Evolutionary conservation across 2,797 vertebrate genomes (phyloP), one percentile per base, ranked within the genome.

Genomic region (Lutjanus argentimaculatus): DNA sequence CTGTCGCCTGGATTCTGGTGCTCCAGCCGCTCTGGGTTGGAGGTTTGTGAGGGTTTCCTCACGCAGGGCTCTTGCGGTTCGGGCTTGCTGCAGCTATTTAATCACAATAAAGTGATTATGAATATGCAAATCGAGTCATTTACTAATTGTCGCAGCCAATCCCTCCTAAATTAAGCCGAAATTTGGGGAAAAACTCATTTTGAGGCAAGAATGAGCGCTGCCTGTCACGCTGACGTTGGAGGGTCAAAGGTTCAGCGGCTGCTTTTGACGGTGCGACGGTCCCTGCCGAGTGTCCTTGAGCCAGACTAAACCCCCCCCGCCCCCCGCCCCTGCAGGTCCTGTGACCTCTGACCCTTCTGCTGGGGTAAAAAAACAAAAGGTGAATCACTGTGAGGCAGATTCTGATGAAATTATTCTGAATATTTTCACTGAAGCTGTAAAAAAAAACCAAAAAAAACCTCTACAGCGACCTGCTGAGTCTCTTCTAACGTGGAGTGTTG

Each of bases 111-210:
- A 90, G 72, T 86, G 80, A 86, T 90, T 83, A 80, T 77, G 69
- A 88, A 89, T 83, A 91, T 89, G 88, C 83, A 91, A 85, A 92
- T 90, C 0, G 9, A 85, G 82, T 73, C 82, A 79, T 89, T 89
- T 85, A 67, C 82, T 89, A 87, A 90, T 91, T 86, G 89, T 77
- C 16, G 61, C 67, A 71, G 86, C 76, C 79, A 71, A 75, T 77
- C 78, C 76, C 42, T 74, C 46, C 45, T 3, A 43, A 81, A 77
- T 81, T 59, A 58, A 80, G 71, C 63, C 6, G 56, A 58, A 66
- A 62, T 72, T 75, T 5, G 4, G 19, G 68, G 57, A 3, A 22
- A 45, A 83, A 86, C 63, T 76, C 19, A 79, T 75, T 87, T 55
- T 49, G 30, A 65, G 70, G 17, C 46, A 22, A 66, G 80, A 86